phyloP scores from a whole-genome alignment of 2,888 invertebrate species.

The Tyria jacobaeae region DNA sequence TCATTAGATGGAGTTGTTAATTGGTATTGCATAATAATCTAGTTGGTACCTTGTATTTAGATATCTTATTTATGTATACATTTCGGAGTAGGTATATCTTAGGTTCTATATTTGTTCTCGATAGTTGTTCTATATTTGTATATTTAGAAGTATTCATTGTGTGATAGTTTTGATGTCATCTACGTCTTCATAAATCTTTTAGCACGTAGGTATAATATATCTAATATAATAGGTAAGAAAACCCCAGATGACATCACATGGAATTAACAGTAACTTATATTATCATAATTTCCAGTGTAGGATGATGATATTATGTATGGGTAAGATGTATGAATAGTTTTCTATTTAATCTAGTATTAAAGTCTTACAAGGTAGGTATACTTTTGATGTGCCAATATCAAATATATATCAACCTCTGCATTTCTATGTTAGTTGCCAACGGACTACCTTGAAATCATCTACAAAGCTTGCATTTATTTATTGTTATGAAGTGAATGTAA shows the following conservation, averaged over 20 bases:
- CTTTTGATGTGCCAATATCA: too few species aligned
- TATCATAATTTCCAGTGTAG: not conserved
- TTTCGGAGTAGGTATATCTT: too few species aligned
- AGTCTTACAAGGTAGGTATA: too few species aligned
- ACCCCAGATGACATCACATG: not conserved
- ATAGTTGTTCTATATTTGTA: not conserved
- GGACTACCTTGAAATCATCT: not conserved
- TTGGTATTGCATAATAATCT: slow-evolving; percentile 4
- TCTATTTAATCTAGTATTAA: not conserved
- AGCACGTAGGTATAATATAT: not conserved
- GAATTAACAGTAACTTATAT: not conserved
- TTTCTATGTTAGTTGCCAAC: slow-evolving; percentile 3
- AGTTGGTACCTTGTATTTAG: not conserved
- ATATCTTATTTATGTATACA: not conserved
- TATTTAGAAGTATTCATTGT: slow-evolving; percentile 1
- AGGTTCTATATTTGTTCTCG: not conserved
- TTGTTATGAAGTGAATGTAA: slow-evolving; percentile 2
- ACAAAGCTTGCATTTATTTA: slow-evolving; percentile 16
- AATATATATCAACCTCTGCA: not conserved
- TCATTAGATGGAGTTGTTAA: not conserved
- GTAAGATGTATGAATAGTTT: not conserved
- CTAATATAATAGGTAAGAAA: not conserved
- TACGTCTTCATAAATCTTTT: not conserved
- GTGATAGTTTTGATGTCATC: slow-evolving; percentile 6
- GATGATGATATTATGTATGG: not conserved